phyloP scores from a whole-genome alignment of 2,888 invertebrate genomes.

The Dolomedes plantarius region DNA sequence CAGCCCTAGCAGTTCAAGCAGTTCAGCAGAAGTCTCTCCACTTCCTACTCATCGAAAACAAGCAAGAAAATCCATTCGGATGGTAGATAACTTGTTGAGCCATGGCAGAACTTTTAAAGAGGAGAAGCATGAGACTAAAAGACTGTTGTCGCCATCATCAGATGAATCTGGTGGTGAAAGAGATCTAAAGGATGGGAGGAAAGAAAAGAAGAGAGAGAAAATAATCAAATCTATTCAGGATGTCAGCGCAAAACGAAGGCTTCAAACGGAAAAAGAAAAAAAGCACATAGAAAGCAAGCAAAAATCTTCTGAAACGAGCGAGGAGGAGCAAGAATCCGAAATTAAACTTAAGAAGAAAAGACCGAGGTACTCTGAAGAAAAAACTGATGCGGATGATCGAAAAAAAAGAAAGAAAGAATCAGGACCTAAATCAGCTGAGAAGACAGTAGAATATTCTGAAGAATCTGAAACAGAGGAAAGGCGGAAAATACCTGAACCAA shows the following conservation, averaged over 20 bases:
- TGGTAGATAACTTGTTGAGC: not conserved
- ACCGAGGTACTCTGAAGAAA: not conserved
- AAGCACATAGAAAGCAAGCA: not conserved
- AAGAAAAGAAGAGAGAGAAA: not conserved
- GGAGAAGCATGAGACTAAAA: not conserved
- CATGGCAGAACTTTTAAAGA: not conserved
- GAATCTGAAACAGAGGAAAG: not conserved
- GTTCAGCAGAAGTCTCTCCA: not conserved
- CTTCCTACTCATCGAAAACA: not conserved
- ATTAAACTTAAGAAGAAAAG: not conserved
- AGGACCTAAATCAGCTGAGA: not conserved
- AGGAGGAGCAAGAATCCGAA: not conserved
- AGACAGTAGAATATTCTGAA: no score
- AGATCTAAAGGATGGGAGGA: not conserved
- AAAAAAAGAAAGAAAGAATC: not conserved
- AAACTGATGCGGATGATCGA: not conserved
- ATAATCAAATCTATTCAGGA: no score
- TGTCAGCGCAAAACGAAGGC: not conserved
- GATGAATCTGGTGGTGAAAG: not conserved
- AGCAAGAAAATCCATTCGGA: not conserved
- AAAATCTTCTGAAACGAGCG: not conserved
- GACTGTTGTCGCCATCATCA: not conserved
- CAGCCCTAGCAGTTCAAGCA: not conserved
- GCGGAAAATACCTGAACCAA: not conserved
- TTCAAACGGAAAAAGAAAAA: not conserved